A percentile compares a stretch with the other conserved stretches of the same genome.
Evolutionary conservation across 2,113 vertebrate species (phyloP).

Genomic region (Mus spicilegus): DNA sequence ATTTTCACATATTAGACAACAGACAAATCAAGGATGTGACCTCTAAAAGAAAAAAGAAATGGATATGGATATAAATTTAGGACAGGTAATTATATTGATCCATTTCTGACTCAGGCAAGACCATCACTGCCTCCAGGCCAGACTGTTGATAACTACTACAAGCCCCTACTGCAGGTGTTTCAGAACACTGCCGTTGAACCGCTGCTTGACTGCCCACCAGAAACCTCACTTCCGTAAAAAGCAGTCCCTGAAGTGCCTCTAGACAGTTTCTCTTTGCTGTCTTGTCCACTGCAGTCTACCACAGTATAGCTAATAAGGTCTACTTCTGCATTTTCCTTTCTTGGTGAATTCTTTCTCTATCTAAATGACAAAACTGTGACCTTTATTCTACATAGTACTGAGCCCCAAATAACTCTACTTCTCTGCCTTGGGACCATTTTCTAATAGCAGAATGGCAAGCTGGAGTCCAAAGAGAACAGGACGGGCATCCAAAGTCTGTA

Average conservation of each 20-base stretch:
- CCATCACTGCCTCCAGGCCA: background rate
- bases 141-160: background rate
- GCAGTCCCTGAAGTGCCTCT: background rate
- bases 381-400: background rate
- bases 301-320: background rate
- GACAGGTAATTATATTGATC: background rate
- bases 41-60: background rate
- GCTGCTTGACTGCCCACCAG: background rate
- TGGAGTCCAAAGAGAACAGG: background rate
- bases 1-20: background rate
- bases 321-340: background rate
- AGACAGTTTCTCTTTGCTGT: background rate
- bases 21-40: background rate
- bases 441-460: background rate
- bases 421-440: background rate
- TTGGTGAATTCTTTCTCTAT: background rate
- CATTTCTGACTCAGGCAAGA: background rate
- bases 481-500: background rate
- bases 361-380: background rate
- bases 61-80: background rate
- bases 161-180: background rate
- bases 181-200: background rate
- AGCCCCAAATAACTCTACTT: background rate
- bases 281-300: background rate
- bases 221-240: background rate